These are phyloP conservation scores for Catostomus latipinnis DNA, from an alignment of 2,797 vertebrate species.

Conservation along the genomic window DNA sequence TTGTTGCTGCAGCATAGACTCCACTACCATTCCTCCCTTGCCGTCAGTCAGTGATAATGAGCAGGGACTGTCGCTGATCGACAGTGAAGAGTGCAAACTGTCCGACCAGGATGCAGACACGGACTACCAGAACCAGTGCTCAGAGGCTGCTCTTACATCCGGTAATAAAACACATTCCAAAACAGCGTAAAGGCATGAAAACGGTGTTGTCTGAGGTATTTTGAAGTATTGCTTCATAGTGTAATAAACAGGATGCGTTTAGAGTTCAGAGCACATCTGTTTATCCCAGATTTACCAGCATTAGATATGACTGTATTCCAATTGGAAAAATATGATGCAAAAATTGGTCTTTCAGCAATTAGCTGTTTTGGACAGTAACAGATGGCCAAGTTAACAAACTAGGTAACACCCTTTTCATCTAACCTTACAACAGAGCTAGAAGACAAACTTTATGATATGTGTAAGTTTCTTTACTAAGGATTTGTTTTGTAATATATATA, in stretches of 20 bases:
- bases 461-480: neutral
- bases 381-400: slow-evolving; percentile 42
- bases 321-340: slow-evolving; percentile 67
- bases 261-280: slow-evolving; percentile 67
- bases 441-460: neutral
- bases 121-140: slow-evolving; percentile 78
- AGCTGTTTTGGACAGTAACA: slow-evolving; percentile 10
- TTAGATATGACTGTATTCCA: slow-evolving; percentile 73
- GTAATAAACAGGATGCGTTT: slow-evolving; percentile 11
- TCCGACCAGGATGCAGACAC: slow-evolving; percentile 68
- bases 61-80: slow-evolving; percentile 67
- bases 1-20: slow-evolving; percentile 77
- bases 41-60: slow-evolving; percentile 51
- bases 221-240: neutral
- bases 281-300: slow-evolving; percentile 72
- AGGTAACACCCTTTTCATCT: slow-evolving; percentile 65
- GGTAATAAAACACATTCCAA: slow-evolving; percentile 74
- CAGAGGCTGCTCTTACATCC: slow-evolving; percentile 84
- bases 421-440: neutral
- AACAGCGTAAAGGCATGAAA: neutral
- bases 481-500: neutral
- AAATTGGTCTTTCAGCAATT: slow-evolving; percentile 65
- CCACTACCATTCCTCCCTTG: slow-evolving; percentile 65
- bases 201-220: neutral
- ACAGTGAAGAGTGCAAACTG: slow-evolving; percentile 70